A percentile compares a stretch with the other conserved stretches of the same genome.
Conservation (phyloP, 2,888 invertebrate species). For the Fabriciana adippe region DNA sequence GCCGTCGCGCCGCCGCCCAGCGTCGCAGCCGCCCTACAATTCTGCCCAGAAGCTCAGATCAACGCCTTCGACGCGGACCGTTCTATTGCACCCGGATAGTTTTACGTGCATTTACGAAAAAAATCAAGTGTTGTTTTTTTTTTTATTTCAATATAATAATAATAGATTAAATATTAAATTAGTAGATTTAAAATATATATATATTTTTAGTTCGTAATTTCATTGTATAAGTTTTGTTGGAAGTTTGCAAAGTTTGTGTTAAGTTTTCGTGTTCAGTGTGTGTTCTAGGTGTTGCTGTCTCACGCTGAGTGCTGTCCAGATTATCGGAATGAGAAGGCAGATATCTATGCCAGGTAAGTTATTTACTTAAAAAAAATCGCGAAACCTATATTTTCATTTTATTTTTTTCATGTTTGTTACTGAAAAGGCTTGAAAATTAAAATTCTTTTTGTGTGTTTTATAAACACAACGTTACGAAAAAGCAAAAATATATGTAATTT, state of each 20-base stretch:
- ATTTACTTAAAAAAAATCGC: not conserved
- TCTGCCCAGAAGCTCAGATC: constrained; percentile 75
- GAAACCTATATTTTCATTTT: too few relatives aligned
- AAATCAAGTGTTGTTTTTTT: constrained; percentile 9
- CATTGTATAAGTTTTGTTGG: constrained; percentile 28
- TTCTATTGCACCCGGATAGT: constrained; percentile 55
- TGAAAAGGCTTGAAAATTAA: too few relatives aligned
- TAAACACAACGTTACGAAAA: too few relatives aligned
- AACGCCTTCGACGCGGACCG: constrained; percentile 72
- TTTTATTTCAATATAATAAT: not conserved
- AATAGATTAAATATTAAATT: constrained; percentile 1
- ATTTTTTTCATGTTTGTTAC: too few relatives aligned
- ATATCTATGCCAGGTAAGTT: constrained; percentile 70
- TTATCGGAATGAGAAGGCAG: constrained; percentile 65
- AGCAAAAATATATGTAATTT: too few relatives aligned
- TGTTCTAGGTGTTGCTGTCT: constrained; percentile 59
- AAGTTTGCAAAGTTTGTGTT: constrained; percentile 41
- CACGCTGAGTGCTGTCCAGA: constrained; percentile 50
- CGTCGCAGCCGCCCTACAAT: constrained; percentile 60
- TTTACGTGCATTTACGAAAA: constrained; percentile 52
- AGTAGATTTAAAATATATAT: constrained; percentile 14
- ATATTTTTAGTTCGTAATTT: constrained; percentile 18
- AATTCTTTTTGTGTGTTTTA: too few relatives aligned
- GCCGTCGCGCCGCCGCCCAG: constrained; percentile 76
- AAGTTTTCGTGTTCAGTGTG: constrained; percentile 62